Percentiles rank a stretch among this genome's conserved stretches.
phyloP scores from a whole-genome alignment of 2,888 invertebrate genomes.

The Podotricha telesiphe region DNA sequence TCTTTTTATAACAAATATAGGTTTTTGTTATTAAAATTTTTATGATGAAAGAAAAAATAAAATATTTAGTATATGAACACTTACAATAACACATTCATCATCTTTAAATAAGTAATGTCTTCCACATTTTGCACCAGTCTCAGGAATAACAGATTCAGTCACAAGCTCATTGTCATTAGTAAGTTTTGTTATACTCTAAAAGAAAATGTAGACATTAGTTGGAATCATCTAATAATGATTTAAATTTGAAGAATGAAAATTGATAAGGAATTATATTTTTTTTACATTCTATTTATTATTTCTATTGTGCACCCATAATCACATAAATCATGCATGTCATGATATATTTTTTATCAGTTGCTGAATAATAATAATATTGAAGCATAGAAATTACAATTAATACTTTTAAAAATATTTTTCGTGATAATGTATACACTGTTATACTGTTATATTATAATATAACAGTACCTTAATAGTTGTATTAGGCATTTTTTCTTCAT shows the following conservation, averaged over 20 bases:
- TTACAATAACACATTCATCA: conserved; percentile 72
- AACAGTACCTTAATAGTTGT: conserved; percentile 67
- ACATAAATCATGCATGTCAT: not conserved
- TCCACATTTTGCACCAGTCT: conserved; percentile 64
- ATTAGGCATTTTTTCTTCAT: conserved; percentile 86
- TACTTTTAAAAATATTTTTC: no score
- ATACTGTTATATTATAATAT: not conserved
- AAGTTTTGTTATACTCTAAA: conserved; percentile 82
- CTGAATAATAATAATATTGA: not conserved
- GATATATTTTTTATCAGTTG: not conserved
- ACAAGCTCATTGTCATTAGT: conserved; percentile 77
- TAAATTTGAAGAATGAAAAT: no score
- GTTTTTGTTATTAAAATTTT: no score
- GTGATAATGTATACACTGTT: no score
- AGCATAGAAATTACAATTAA: not conserved
- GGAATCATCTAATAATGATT: no score
- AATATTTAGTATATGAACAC: conserved; percentile 45
- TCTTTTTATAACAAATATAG: no score
- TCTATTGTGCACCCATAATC: not conserved
- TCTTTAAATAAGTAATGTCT: conserved; percentile 71
- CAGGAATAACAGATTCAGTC: conserved; percentile 71
- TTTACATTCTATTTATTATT: no score
- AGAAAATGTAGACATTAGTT: conserved; percentile 42
- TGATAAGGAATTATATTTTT: no score
- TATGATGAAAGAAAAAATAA: not conserved